Base-by-base conservation (phyloP, 92 coral and sea anemone species). In the Umimayanthus kanabou region DNA sequence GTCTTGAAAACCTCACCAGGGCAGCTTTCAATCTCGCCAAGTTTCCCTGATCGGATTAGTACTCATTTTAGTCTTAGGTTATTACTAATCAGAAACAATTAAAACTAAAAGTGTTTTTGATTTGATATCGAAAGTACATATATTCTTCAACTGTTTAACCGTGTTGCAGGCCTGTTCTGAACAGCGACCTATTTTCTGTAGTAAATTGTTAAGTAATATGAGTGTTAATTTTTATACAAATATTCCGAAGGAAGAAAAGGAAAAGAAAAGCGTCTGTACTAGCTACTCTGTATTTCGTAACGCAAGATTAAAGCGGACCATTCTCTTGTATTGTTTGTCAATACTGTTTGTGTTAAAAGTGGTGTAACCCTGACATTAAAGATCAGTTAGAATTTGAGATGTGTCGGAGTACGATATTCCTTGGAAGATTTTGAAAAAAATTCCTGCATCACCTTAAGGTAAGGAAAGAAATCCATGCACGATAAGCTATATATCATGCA, bases 131-230 rank as follows among this genome's bases (percentile, higher is more conserved):
- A 40, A 73, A 39, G 40, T 39, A 39, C 22, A 23, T 77, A 20
- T 40, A n/a, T 42, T 77, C n/a, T 43, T 43, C 33, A 74, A 39
- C 58, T 77, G 58, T 40, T 69, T 18, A 69, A 13, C 14, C 47
- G 61, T 77, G 45, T 77, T 45, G 64, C 7, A 23, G 58, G 80
- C 66, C 82, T 78, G 65, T 78, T 78, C 22, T 49, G 30, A 78
- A 78, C 67, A 78, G 82, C 11, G 55, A 49, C 82, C 28, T 20
- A 25, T n/a, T 45, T 42, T 78, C 40, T 45, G 26, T 23, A 25
- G 57, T 49, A 47, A 78, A 76, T 76, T 16, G 29, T 49, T 45
- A 23, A 39, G 22, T 49, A 78, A 78, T 45, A 78, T 11, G 13
- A 58, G 42, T 47, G 66, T 8, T 72, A 72, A 72, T 3, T 78